Evolutionary conservation across 1,140 invertebrate genomes (phyloP), one percentile per base, ranked within the genome.

Genomic region (Drosophila nebulosa): DNA sequence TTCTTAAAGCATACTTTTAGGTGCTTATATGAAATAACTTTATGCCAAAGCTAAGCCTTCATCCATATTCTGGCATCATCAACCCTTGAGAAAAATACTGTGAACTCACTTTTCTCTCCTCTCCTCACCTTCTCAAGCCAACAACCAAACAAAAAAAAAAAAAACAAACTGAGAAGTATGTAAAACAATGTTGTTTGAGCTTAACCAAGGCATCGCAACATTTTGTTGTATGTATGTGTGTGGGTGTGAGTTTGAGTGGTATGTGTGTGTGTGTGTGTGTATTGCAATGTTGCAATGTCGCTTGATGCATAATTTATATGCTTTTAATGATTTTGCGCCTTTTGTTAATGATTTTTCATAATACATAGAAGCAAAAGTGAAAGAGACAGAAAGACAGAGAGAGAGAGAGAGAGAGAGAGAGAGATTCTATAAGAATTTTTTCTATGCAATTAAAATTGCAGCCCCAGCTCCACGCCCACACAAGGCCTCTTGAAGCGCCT

Each of bases 371-470:
- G 30, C 30, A 2, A 21, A 46, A 46, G 21, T 18, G 39, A 14
- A 6, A 12, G 4, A 42, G 4, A 6, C 14, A 42, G 14, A 36
- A n/a, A n/a, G n/a, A 36, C 2, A 26, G 24, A 26, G 24, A 26
- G 24, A 26, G 24, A 30, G 39, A 46, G 16, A 16, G 9, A 46
- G 3, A 18, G 39, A 21, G 39, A 46, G 7, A 9, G 9, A 46
- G 16, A 46, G 1, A 46, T 22, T 27, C 27, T 36, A 30, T 57
- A 21, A 35, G 27, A 21, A 32, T 30, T 51, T 69, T 67, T 39
- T 71, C 74, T 78, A 73, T 86, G 64, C 89, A 83, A 89, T 88
- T 88, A 88, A 88, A 88, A 88, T 89, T 89, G 84, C 84, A 88
- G 69, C 60, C 10, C 12, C 30, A 12, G 9, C 30, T 10, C 30